Evolutionary conservation across 35 echinoderm and acorn worm genomes (phyloP).

Genomic region (Strongylocentrotus purpuratus): DNA sequence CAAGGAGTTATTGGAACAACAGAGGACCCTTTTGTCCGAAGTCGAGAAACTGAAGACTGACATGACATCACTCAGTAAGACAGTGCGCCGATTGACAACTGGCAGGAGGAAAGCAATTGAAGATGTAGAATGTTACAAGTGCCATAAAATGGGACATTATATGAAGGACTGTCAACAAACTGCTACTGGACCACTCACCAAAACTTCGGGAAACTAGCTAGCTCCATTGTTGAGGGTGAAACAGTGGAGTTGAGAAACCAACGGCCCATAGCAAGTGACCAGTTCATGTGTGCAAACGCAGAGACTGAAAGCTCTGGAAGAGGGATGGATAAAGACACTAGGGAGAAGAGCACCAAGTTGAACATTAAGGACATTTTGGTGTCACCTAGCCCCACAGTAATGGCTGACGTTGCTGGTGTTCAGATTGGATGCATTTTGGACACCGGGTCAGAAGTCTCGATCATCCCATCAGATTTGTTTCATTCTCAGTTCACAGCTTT

Average conservation of each 20-base stretch:
- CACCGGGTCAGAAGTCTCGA: constrained; percentile 66
- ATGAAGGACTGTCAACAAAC: background rate
- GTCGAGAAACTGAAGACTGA: background rate
- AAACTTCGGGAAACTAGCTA: constrained; percentile 41
- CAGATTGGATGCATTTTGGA: constrained; percentile 60
- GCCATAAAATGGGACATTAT: background rate
- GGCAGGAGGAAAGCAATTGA: background rate
- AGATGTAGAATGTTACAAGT: background rate
- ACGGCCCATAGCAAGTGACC: background rate
- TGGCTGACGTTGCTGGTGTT: constrained; percentile 43
- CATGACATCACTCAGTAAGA: background rate
- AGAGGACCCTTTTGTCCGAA: background rate
- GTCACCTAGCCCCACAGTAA: constrained; percentile 52
- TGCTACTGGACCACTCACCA: background rate
- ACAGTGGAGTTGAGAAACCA: constrained; percentile 37
- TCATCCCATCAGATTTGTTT: constrained; percentile 57
- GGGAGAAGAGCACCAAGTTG: background rate
- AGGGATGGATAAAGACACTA: background rate
- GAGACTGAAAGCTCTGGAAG: background rate
- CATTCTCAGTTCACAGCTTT: constrained; percentile 6
- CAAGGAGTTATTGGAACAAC: background rate
- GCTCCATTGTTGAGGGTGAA: constrained; percentile 55
- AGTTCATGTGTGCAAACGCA: background rate
- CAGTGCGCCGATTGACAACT: background rate
- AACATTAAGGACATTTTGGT: constrained; percentile 1